Base-by-base conservation (phyloP, 2,113 vertebrate genomes). In the Chlorocebus sabaeus region DNA sequence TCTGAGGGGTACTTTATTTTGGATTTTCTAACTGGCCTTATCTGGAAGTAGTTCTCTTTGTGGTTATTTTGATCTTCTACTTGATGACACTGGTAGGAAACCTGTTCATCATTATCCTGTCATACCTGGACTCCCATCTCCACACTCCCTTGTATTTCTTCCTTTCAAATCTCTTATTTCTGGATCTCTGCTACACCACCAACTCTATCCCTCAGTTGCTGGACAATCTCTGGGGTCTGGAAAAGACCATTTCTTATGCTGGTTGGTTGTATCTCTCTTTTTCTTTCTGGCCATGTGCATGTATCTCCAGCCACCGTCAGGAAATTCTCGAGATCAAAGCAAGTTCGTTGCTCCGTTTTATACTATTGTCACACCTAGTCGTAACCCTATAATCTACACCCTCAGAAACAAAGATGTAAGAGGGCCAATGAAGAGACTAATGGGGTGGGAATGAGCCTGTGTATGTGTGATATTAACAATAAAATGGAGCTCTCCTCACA, bases 1-100 rank as follows among this genome's bases (percentile, higher is more conserved):
- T 67, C 57, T 79, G 43, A 76, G 75, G 64, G 10, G 43, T 93
- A 70, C 32, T 97, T 97, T 89, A 59, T 95, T 76, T 40, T 96
- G 93, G 95, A 38, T 97, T 97, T 78, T 96, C 95, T 55, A 43
- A 80, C n/a, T 93, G 92, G 85, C 92, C 89, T 59, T 48, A 73
- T 40, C 61, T 97, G 79, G 95, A 97, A 83, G 38, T 72, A 8
- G 48, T 43, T 82, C 88, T 64, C 35, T 92, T 64, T 68, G 43
- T 40, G 12, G 32, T 64, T 88, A 43, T 23, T 38, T 93, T 89
- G 32, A 68, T 78, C 12, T 84, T 89, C 57, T 83, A 30, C 68
- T 18, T 48, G 40, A 16, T 79, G 40, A 72, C 68, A 27, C 11
- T 95, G 20, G 4, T 59, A 43, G 83, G 68, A 13, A 93, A 89